Conservation (phyloP, 2,888 invertebrate species). For the Panzeria rudis region DNA sequence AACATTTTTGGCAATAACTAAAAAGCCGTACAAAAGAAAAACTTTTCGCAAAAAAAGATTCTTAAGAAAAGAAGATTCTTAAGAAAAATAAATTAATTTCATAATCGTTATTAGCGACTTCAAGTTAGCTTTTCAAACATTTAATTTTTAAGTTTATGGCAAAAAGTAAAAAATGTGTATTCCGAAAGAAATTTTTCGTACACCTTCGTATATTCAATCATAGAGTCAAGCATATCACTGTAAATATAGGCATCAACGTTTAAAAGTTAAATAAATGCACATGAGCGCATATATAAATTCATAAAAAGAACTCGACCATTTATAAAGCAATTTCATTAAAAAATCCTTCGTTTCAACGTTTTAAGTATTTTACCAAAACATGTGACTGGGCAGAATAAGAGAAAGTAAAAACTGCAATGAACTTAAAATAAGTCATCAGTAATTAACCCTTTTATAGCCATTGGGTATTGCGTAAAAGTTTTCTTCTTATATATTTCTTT, state of each 20-base stretch:
- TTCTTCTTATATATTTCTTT: not conserved
- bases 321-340: conserved; percentile 65
- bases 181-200: not conserved
- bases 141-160: too few species aligned
- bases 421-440: conserved; percentile 28
- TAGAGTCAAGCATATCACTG: not conserved
- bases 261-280: conserved; percentile 60
- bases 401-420: conserved; percentile 1
- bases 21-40: too few species aligned
- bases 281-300: conserved; percentile 59
- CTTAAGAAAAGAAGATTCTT: too few species aligned
- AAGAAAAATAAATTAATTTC: too few species aligned
- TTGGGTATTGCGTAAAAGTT: not conserved
- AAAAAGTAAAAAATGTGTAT: too few species aligned
- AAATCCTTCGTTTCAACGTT: conserved; percentile 13
- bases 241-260: conserved; percentile 22
- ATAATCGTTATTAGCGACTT: too few species aligned
- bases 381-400: not conserved
- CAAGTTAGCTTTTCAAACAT: too few species aligned
- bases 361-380: conserved; percentile 15
- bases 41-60: too few species aligned
- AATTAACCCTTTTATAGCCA: not conserved
- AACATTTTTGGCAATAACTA: too few species aligned
- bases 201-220: not conserved
- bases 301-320: conserved; percentile 68